Evolutionary conservation across 2,888 invertebrate genomes (phyloP), one percentile per base, ranked within the genome.

Genomic region (Hemaris fuciformis): DNA sequence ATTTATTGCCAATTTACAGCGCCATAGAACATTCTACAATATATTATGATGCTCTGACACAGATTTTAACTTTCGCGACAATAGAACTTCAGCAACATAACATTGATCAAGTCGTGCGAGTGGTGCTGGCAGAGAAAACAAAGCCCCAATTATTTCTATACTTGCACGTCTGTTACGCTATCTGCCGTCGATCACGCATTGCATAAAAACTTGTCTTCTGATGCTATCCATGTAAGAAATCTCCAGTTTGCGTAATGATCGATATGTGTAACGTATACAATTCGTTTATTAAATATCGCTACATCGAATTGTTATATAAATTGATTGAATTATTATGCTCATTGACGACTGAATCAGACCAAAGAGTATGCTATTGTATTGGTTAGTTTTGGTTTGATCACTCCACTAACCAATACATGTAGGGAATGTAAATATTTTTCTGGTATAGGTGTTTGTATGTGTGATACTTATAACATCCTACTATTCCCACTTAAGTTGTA

Each of bases 41-140:
- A 38, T 38, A n/a, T 38, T 34, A 34, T 13, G 10, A 13, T n/a
- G n/a, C 38, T 38, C n/a, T 38, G 38, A 38, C 38, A 38, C 38
- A 38, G n/a, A 46, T 23, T 53, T 27, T 27, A 18, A 27, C 27
- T 5, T 31, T 31, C 10, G 8, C 31, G 18, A 53, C 31, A 53
- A 20, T 53, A 53, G 53, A 10, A 18, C 18, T 27, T 60, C 67
- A 66, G 59, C 48, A 8, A 61, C 67, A 67, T 60, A 61, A 65
- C 65, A 62, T 62, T 62, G 56, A 65, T 56, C 65, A 72, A 73
- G 71, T 73, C 72, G 73, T 73, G 73, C 73, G 72, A 53, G 27
- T 18, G 3, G 53, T 31, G 31, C 53, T 10, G 53, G 10, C 27
- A 31, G 53, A 53, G 53, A 53, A 53, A 53, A 53, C 53, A 53